phyloP scores from a whole-genome alignment of 1,140 invertebrate species.

The Trichomalopsis sarcophagae region DNA sequence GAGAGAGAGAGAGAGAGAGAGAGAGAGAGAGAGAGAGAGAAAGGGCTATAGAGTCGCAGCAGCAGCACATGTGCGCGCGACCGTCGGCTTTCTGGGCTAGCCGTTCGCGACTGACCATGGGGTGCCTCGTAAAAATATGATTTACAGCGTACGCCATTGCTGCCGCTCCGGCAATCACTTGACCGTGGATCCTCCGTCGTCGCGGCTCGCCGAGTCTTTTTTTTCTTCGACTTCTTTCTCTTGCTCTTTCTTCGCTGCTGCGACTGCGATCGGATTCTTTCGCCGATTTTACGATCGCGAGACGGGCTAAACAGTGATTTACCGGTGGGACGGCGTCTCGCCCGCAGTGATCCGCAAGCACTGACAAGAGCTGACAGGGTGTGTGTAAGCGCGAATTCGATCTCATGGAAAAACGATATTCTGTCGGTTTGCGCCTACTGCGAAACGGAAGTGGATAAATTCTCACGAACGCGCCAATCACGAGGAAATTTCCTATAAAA shows the following conservation, averaged over 20 bases:
- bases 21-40: not conserved
- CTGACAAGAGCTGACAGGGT: not conserved
- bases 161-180: slow-evolving; percentile 54
- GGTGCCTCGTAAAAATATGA: slow-evolving; percentile 69
- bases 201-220: slow-evolving; percentile 44
- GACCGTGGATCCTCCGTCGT: slow-evolving; percentile 43
- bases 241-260: slow-evolving; percentile 13
- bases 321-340: not conserved
- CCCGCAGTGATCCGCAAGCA: not conserved
- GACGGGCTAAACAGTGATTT: not conserved
- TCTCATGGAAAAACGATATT: not conserved
- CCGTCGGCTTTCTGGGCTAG: slow-evolving; percentile 50
- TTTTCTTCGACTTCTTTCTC: slow-evolving; percentile 21
- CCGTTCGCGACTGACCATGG: slow-evolving; percentile 59
- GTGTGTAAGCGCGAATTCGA: too few relatives aligned
- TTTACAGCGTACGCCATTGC: slow-evolving; percentile 60
- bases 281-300: slow-evolving; percentile 16
- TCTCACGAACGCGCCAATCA: not conserved
- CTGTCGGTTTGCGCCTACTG: not conserved
- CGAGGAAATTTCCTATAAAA: not conserved
- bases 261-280: not conserved
- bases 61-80: slow-evolving; percentile 21
- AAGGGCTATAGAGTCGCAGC: slow-evolving; percentile 50
- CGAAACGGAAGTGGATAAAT: not conserved
- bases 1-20: not conserved